These are phyloP conservation scores for Bothrops jararaca DNA, from an alignment of 2,113 vertebrate species.

Conservation along the genomic window DNA sequence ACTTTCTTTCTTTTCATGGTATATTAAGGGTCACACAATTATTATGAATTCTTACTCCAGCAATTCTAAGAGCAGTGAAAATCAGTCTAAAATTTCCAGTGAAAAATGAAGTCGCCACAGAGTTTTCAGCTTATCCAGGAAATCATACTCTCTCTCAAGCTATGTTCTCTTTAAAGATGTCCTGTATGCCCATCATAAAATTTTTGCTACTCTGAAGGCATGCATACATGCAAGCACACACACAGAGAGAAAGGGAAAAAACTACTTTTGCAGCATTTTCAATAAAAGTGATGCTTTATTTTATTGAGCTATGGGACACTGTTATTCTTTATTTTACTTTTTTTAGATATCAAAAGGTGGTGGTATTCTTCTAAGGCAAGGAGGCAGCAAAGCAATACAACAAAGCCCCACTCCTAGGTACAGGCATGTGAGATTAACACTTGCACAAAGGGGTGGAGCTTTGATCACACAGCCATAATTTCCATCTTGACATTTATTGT, in stretches of 20 bases:
- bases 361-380: background rate
- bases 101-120: constrained; percentile 59
- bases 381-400: constrained; percentile 14
- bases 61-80: constrained; percentile 58
- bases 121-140: constrained; percentile 53
- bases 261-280: background rate
- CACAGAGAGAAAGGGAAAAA: background rate
- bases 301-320: constrained; percentile 30
- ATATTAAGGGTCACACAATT: constrained; percentile 67
- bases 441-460: too few species aligned
- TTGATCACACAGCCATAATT: too few species aligned
- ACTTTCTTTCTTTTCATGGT: constrained; percentile 60
- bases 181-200: constrained; percentile 51
- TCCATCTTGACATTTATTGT: too few species aligned
- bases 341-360: constrained; percentile 34
- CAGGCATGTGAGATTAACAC: too few species aligned
- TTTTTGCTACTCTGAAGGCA: background rate
- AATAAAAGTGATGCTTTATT: background rate
- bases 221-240: background rate
- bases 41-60: constrained; percentile 65
- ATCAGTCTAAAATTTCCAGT: constrained; percentile 64
- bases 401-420: background rate
- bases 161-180: constrained; percentile 59
- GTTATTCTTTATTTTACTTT: constrained; percentile 22
- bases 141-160: constrained; percentile 58